A percentile compares a stretch with the other conserved stretches of the same genome.
Evolutionary conservation across 1,140 invertebrate genomes (phyloP).

Genomic region (Cotesia glomerata): DNA sequence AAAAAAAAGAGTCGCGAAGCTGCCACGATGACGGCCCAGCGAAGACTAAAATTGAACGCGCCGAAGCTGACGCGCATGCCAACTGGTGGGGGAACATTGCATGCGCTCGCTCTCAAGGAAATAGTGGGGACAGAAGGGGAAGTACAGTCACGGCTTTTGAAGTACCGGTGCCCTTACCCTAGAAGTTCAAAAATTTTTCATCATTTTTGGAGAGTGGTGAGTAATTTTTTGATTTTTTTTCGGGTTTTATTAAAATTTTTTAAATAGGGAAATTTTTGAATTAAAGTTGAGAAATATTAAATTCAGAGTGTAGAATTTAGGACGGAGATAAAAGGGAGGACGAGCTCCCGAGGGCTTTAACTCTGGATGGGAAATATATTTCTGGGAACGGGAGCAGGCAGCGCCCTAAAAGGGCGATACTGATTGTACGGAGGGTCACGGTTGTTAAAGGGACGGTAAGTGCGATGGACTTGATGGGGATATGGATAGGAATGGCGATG

Average conservation of each 20-base stretch:
- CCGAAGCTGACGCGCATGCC: slow-evolving; percentile 52
- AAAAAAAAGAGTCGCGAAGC: slow-evolving; percentile 41
- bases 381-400: neutral
- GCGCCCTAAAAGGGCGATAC: neutral
- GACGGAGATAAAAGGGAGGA: too few relatives aligned
- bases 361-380: too few relatives aligned
- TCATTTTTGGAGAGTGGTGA: too few relatives aligned
- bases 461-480: too few relatives aligned
- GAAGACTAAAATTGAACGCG: slow-evolving; percentile 53
- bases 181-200: too few relatives aligned
- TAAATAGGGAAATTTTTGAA: too few relatives aligned
- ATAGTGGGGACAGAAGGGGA: neutral
- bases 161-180: slow-evolving; percentile 10
- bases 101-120: slow-evolving; percentile 16
- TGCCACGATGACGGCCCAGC: slow-evolving; percentile 53
- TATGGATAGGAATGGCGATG: too few relatives aligned
- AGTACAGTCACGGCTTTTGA: slow-evolving; percentile 18
- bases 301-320: too few relatives aligned
- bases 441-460: neutral
- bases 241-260: too few relatives aligned
- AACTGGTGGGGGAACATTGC: slow-evolving; percentile 28
- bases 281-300: too few relatives aligned
- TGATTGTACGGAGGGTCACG: slow-evolving; percentile 8
- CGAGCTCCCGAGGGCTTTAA: too few relatives aligned
- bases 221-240: too few relatives aligned